Evolutionary conservation across 2,888 invertebrate species (phyloP).

Genomic region (Cylloceria caligata): DNA sequence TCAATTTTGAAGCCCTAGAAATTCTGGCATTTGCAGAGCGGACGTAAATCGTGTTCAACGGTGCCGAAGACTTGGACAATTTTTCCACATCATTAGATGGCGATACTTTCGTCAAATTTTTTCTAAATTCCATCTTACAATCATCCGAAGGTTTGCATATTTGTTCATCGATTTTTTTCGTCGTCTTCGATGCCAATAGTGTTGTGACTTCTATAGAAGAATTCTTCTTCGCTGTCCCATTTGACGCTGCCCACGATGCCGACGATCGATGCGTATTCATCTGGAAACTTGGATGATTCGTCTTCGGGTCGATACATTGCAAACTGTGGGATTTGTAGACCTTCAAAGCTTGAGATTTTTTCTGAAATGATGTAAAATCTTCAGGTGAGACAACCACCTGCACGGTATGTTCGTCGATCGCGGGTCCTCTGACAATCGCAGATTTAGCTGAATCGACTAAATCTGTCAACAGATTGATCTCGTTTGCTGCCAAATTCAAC

Average conservation of each 20-base stretch:
- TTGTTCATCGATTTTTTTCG: not conserved
- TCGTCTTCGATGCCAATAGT: not conserved
- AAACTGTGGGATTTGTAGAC: slow-evolving; percentile 45
- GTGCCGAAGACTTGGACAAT: not conserved
- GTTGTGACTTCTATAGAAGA: not conserved
- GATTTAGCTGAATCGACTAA: slow-evolving; percentile 42
- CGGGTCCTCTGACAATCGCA: slow-evolving; percentile 36
- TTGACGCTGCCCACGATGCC: not conserved
- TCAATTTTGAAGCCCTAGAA: not conserved
- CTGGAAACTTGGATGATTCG: not conserved
- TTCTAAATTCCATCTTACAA: not conserved
- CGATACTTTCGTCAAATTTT: not conserved
- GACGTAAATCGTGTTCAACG: not conserved
- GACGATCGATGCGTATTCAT: not conserved
- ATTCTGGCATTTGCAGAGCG: not conserved
- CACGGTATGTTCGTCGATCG: slow-evolving; percentile 27
- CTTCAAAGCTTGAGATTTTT: slow-evolving; percentile 27
- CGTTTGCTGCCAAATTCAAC: slow-evolving; percentile 42
- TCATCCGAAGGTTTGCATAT: not conserved
- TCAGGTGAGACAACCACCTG: slow-evolving; percentile 42
- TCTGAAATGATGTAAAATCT: slow-evolving; percentile 53
- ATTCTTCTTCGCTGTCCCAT: not conserved
- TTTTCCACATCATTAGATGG: slow-evolving; percentile 5
- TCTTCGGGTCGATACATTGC: slow-evolving; percentile 28
- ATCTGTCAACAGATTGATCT: slow-evolving; percentile 36